phyloP scores from a whole-genome alignment of 2,113 vertebrate genomes.

The Tyto alba region DNA sequence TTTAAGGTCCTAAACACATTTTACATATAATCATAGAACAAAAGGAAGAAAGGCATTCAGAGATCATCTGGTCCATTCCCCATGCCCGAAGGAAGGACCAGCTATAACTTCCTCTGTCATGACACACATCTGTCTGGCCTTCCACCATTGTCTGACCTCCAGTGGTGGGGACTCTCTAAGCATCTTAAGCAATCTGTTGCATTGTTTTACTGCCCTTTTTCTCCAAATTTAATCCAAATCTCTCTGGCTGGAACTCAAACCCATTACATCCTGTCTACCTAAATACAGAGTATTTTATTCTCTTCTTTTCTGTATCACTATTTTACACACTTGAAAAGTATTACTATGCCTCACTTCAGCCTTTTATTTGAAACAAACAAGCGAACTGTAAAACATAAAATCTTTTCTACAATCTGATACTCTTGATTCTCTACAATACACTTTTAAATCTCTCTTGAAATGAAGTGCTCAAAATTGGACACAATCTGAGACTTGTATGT shows the following conservation, averaged over 20 bases:
- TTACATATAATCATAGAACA: not conserved
- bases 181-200: not conserved
- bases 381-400: not conserved
- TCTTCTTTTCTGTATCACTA: not conserved
- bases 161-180: not conserved
- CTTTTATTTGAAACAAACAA: not conserved
- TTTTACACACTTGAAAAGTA: not conserved
- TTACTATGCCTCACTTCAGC: not conserved
- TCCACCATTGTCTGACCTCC: not conserved
- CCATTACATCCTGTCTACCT: not conserved
- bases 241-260: not conserved
- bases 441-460: not conserved
- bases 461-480: not conserved
- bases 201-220: not conserved
- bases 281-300: not conserved
- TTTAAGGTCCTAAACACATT: not conserved
- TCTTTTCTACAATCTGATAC: not conserved
- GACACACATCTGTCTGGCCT: not conserved
- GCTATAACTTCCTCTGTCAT: not conserved
- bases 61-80: not conserved
- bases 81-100: not conserved
- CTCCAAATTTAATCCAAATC: not conserved
- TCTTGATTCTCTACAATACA: fast-evolving
- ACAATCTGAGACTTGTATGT: not conserved
- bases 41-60: not conserved